phyloP scores from a whole-genome alignment of 1,140 invertebrate species.

The Teleogryllus occipitalis region DNA sequence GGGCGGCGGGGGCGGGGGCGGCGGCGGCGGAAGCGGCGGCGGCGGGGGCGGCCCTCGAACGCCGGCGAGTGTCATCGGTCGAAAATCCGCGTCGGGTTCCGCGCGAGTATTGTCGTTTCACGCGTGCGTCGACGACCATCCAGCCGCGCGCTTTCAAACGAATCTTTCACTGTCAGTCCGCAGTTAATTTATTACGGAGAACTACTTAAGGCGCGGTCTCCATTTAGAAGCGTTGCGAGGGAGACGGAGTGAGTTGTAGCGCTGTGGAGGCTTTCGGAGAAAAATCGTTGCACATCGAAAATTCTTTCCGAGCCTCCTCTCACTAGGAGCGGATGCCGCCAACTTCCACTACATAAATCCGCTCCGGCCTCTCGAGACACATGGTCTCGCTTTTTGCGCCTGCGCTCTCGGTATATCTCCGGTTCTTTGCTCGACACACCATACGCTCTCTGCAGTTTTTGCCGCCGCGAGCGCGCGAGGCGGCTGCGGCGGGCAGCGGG shows the following conservation, averaged over 20 bases:
- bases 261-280: neutral
- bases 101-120: too few species aligned
- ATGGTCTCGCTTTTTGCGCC: neutral
- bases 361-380: neutral
- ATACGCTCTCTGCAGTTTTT: neutral
- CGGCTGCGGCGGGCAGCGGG: too few species aligned
- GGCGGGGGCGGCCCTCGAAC: too few species aligned
- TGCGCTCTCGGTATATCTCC: neutral
- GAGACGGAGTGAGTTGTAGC: neutral
- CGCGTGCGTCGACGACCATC: too few species aligned
- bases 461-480: too few species aligned
- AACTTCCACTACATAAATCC: conserved; percentile 4
- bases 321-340: neutral
- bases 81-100: too few species aligned
- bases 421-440: neutral
- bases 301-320: neutral
- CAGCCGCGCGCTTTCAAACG: neutral
- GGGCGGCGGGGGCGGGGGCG: too few species aligned
- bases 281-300: neutral
- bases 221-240: neutral
- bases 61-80: too few species aligned
- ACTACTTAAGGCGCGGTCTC: neutral
- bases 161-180: neutral
- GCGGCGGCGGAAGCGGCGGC: too few species aligned
- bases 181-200: neutral